Base-by-base conservation (phyloP, 2,888 invertebrate genomes). In the Caenorhabditis afra region DNA sequence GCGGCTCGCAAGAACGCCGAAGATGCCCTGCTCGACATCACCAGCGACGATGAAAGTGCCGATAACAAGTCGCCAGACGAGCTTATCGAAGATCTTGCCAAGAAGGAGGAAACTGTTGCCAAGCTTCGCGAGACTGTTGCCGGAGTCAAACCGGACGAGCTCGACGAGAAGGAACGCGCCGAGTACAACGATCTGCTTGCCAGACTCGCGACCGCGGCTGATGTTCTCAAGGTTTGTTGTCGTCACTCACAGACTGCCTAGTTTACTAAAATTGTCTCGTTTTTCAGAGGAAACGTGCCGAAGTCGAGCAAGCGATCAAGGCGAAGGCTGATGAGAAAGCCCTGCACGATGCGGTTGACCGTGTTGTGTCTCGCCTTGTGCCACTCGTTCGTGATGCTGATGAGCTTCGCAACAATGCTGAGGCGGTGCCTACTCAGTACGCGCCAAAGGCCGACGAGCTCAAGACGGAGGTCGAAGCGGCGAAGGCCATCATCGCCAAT, bases 1-100 rank as follows among this genome's bases (percentile, higher is more conserved):
- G 81, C 83, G 10, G 77, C 81, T 61, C 81, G 84, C 59, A 83
- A 82, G 66, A 80, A 82, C 29, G 81, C 81, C 50, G 85, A 84
- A 73, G 81, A 81, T 41, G 62, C 81, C 49, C 79, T 82, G 22
- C 70, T 82, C 65, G 79, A 76, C 50, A 77, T 82, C 53, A 80
- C 82, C 47, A 64, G 70, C 18, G 66, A 44, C 5, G 44, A 44
- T 14, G 39, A 16, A 55, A 12, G 14, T 29, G 57, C 57, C 23
- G 57, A 22, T 12, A 55, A 55, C 14, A 39, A 55, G 18, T 22
- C 18, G 37, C 57, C 39, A 35, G 57, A n/a, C 29, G 18, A 37
- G 57, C 35, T 55, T 11, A 35, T 55, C 29, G 22, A 55, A 14
- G 23, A 29, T 29, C 29, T 29, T 29, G 35, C 37, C 3, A 59